Conservation (phyloP, 2,888 invertebrate species). For the Fabriciana adippe region DNA sequence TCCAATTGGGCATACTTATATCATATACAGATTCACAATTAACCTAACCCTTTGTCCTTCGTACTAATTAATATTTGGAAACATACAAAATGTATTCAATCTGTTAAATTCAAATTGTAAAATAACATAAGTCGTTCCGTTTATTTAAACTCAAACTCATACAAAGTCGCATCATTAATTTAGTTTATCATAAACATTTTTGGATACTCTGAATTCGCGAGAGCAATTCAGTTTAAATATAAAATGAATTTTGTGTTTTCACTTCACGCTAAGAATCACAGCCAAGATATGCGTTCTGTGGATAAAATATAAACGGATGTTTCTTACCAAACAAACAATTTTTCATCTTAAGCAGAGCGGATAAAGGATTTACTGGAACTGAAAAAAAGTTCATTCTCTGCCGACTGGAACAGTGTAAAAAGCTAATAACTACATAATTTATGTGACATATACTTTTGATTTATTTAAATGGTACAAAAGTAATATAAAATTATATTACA, state of each 20-base stretch:
- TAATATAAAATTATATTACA: no score
- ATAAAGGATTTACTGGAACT: slow-evolving; percentile 15
- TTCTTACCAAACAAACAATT: slow-evolving; percentile 21
- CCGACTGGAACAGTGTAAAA: no score
- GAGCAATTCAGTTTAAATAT: slow-evolving; percentile 18
- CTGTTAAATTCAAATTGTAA: background rate
- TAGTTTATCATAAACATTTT: slow-evolving; percentile 12
- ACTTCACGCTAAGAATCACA: slow-evolving; percentile 30
- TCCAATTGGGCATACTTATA: no score
- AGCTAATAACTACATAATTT: no score
- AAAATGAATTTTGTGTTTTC: slow-evolving; percentile 28
- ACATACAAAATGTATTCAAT: background rate
- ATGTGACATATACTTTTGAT: no score
- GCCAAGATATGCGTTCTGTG: slow-evolving; percentile 32
- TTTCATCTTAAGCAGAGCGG: slow-evolving; percentile 13
- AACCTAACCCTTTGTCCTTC: no score
- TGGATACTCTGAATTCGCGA: slow-evolving; percentile 4
- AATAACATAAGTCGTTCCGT: background rate
- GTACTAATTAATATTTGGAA: no score
- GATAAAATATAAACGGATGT: slow-evolving; percentile 24
- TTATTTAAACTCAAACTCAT: slow-evolving; percentile 1
- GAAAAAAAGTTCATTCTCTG: no score
- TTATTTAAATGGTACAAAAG: no score
- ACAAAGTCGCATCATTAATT: slow-evolving; percentile 5
- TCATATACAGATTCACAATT: no score